Evolutionary conservation across 2,797 vertebrate genomes (phyloP).

Genomic region (Syngnathus acus): DNA sequence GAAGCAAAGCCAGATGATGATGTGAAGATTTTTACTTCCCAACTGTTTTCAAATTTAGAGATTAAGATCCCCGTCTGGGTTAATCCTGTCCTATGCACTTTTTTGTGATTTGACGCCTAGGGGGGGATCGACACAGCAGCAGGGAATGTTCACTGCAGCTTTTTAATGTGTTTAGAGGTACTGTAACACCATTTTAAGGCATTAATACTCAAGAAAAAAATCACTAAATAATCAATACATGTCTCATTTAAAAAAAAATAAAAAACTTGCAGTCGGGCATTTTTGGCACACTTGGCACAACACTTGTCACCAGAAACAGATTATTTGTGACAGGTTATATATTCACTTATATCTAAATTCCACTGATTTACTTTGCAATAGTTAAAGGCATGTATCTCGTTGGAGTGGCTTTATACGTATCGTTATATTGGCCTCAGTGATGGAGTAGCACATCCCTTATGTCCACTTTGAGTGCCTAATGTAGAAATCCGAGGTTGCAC

Average conservation of each 20-base stretch:
- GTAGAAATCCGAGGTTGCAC: not conserved
- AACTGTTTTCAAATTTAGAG: conserved; percentile 49
- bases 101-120: conserved; percentile 13
- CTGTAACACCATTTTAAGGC: not conserved
- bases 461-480: not conserved
- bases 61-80: conserved; percentile 48
- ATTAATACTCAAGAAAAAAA: not conserved
- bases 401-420: not conserved
- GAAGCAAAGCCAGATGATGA: conserved; percentile 49
- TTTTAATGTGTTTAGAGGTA: not conserved
- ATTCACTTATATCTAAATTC: not conserved
- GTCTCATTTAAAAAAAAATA: no score
- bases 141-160: conserved; percentile 12
- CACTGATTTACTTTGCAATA: not conserved
- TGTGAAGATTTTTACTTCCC: conserved; percentile 50
- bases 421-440: not conserved
- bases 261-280: not conserved
- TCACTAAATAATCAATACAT: no score
- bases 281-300: not conserved
- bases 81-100: conserved; percentile 34
- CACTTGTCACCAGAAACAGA: no score
- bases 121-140: conserved; percentile 21
- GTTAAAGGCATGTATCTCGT: not conserved
- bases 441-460: not conserved
- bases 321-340: not conserved